A percentile compares a stretch with the other conserved stretches of the same genome.
Conservation (phyloP, 2,797 vertebrate species). For the Tenualosa thibaudeaui region DNA sequence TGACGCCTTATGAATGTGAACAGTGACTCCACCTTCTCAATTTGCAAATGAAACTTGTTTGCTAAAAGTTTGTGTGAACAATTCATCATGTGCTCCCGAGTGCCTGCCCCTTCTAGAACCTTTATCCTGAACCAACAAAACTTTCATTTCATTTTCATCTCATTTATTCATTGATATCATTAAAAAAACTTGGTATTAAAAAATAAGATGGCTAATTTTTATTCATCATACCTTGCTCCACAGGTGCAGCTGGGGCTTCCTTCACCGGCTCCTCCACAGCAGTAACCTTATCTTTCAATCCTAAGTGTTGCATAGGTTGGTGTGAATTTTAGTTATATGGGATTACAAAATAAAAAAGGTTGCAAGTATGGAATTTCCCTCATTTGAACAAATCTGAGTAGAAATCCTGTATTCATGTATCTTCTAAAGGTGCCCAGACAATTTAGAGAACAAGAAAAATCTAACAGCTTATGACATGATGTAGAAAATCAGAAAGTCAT, state of each 20-base stretch:
- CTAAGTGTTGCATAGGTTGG: slow-evolving; percentile 59
- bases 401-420: background rate
- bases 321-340: slow-evolving; percentile 17
- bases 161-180: background rate
- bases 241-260: slow-evolving; percentile 40
- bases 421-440: background rate
- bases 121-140: background rate
- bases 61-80: no score
- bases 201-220: no score
- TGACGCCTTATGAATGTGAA: background rate
- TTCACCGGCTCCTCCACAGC: slow-evolving; percentile 48
- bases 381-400: background rate
- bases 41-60: no score
- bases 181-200: background rate
- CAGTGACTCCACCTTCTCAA: background rate
- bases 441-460: background rate
- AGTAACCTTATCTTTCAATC: slow-evolving; percentile 70
- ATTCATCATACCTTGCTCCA: slow-evolving; percentile 63
- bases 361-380: background rate
- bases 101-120: background rate
- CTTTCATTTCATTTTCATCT: background rate
- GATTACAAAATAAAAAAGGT: background rate
- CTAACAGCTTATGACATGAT: background rate
- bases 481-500: background rate
- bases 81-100: background rate